Evolutionary conservation across 2,888 invertebrate genomes (phyloP).

Genomic region (Xylota segnis): DNA sequence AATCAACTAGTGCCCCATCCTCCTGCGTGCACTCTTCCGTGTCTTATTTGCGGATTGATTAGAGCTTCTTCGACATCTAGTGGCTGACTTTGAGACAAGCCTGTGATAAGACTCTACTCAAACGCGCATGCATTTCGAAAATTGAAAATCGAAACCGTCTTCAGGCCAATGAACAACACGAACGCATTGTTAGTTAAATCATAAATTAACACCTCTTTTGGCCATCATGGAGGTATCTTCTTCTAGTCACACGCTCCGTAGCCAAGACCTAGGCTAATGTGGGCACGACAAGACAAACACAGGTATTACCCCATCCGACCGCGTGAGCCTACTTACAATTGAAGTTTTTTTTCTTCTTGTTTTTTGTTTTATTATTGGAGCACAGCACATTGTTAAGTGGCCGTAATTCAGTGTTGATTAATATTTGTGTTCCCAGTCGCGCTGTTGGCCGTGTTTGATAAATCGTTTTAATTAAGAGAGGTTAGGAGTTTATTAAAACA

Average conservation of each 20-base stretch:
- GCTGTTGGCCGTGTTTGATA: slow-evolving; percentile 27
- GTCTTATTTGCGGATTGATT: slow-evolving; percentile 30
- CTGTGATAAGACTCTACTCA: slow-evolving; percentile 10
- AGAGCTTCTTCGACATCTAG: slow-evolving; percentile 22
- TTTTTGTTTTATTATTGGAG: slow-evolving; percentile 21
- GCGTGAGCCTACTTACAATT: slow-evolving; percentile 17
- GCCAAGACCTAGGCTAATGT: slow-evolving; percentile 27
- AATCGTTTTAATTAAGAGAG: slow-evolving; percentile 26
- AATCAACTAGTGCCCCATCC: neutral
- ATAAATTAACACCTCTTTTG: slow-evolving; percentile 49
- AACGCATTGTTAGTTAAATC: slow-evolving; percentile 21
- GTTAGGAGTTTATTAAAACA: slow-evolving; percentile 21
- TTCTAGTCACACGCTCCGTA: neutral
- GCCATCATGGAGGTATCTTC: slow-evolving; percentile 11
- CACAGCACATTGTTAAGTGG: slow-evolving; percentile 21
- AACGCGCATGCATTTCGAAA: neutral
- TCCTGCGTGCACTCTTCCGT: neutral
- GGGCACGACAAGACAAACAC: neutral
- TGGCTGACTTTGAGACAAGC: slow-evolving; percentile 2
- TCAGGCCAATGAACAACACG: slow-evolving; percentile 17
- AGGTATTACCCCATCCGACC: slow-evolving; percentile 16
- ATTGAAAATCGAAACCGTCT: neutral
- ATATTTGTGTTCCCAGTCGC: slow-evolving; percentile 27
- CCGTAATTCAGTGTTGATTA: slow-evolving; percentile 25
- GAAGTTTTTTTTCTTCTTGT: slow-evolving; percentile 8